phyloP scores from a whole-genome alignment of 2,888 invertebrate species.

The Parasteatoda lunata region DNA sequence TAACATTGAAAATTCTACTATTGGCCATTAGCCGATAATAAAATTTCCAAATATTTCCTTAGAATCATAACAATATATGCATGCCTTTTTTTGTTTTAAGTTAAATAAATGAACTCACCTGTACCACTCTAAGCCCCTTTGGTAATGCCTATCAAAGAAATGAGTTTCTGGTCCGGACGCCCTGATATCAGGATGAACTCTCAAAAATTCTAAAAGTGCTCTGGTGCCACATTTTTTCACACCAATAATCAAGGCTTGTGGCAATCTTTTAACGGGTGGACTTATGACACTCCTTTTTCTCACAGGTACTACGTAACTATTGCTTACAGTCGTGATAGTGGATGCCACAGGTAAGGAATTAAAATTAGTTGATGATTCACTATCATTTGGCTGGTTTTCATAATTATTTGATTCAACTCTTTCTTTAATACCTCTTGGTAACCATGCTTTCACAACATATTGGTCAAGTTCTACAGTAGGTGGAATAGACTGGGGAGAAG shows the following conservation, averaged over 20 bases:
- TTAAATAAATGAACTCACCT: constrained; percentile 75
- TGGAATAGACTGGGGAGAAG: constrained; percentile 38
- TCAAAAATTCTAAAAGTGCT: constrained; percentile 91
- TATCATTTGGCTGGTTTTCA: constrained; percentile 14
- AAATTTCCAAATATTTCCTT: not conserved
- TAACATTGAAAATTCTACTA: too few relatives aligned
- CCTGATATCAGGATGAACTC: constrained; percentile 90
- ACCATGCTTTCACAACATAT: constrained; percentile 58
- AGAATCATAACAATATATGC: not conserved
- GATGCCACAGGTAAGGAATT: constrained; percentile 11
- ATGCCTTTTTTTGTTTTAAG: not conserved
- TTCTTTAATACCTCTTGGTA: constrained; percentile 65
- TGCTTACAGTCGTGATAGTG: not conserved
- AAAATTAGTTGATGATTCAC: not conserved
- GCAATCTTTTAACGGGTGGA: constrained; percentile 77
- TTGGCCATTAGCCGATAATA: too few relatives aligned
- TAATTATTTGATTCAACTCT: constrained; percentile 58
- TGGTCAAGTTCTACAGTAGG: constrained; percentile 58
- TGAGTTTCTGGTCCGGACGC: constrained; percentile 95
- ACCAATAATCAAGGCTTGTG: constrained; percentile 92
- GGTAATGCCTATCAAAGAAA: constrained; percentile 85
- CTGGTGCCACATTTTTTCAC: constrained; percentile 96
- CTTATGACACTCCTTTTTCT: constrained; percentile 39
- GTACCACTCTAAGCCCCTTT: constrained; percentile 88
- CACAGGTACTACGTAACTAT: not conserved